Percentiles rank a stretch among this genome's conserved stretches.
Evolutionary conservation across 2,888 invertebrate genomes (phyloP).

Genomic region (Meghimatium bilineatum): DNA sequence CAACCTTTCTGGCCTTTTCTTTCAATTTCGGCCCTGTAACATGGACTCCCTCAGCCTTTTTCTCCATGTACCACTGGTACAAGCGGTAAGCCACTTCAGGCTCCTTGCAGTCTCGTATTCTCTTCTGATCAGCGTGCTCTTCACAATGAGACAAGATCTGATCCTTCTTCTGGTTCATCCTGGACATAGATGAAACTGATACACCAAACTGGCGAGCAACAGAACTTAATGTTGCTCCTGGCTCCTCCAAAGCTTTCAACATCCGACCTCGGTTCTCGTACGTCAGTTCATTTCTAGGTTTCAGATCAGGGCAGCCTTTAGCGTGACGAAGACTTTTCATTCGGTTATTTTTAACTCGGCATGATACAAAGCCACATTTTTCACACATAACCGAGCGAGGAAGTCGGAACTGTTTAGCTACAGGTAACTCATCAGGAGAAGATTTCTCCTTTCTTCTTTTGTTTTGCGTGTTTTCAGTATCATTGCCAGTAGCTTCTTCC

Average conservation of each 20-base stretch:
- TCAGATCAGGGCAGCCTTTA: conserved; percentile 44
- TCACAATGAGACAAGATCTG: conserved; percentile 14
- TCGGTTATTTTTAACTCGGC: conserved; percentile 32
- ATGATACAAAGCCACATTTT: conserved; percentile 47
- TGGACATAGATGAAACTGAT: conserved; percentile 46
- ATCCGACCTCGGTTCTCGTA: conserved; percentile 42
- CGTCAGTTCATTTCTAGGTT: conserved; percentile 39
- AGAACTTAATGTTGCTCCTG: conserved; percentile 45
- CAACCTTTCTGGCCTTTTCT: conserved; percentile 36
- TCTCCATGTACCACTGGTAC: conserved; percentile 42
- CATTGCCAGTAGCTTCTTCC: neutral
- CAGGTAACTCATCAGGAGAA: neutral
- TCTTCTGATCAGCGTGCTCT: conserved; percentile 32
- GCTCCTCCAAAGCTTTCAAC: conserved; percentile 45
- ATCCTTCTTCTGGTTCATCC: conserved; percentile 42
- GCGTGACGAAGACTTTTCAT: conserved; percentile 36
- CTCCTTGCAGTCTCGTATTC: conserved; percentile 47
- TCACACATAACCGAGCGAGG: conserved; percentile 47
- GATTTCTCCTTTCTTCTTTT: neutral
- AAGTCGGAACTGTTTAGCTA: conserved; percentile 12
- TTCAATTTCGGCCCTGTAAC: conserved; percentile 44
- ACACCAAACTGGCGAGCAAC: conserved; percentile 45
- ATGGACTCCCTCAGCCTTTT: conserved; percentile 43
- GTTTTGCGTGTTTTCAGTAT: neutral
- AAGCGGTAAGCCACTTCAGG: conserved; percentile 40